Conservation (phyloP, 2,797 vertebrate species). For the Sebastes diaconus region DNA sequence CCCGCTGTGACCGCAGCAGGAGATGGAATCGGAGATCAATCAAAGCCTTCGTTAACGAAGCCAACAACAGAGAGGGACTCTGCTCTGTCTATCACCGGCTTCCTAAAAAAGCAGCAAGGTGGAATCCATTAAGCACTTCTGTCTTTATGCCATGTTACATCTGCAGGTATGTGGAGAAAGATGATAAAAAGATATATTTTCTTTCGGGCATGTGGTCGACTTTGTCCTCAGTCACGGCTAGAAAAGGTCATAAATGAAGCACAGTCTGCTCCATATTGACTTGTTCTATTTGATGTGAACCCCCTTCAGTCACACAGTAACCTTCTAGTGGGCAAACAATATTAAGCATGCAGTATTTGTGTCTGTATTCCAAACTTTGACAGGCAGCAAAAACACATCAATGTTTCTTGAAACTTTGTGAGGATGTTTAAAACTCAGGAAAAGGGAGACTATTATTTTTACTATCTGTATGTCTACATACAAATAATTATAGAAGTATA, state of each 20-base stretch:
- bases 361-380: neutral
- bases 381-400: neutral
- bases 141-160: conserved; percentile 26
- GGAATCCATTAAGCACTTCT: conserved; percentile 36
- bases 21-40: conserved; percentile 66
- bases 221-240: neutral
- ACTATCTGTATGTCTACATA: neutral
- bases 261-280: conserved; percentile 25
- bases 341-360: neutral
- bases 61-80: conserved; percentile 29
- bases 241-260: conserved; percentile 34
- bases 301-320: conserved; percentile 3
- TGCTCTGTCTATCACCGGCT: conserved; percentile 34
- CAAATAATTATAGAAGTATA: neutral
- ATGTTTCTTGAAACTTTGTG: neutral
- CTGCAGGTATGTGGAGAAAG: conserved; percentile 24
- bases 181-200: neutral
- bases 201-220: neutral
- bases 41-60: conserved; percentile 63
- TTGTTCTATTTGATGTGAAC: conserved; percentile 21
- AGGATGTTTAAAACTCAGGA: neutral
- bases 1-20: conserved; percentile 70
- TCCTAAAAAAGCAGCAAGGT: conserved; percentile 51
- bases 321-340: neutral
- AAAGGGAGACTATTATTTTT: neutral